Evolutionary conservation across 2,888 invertebrate species (phyloP).

Genomic region (Stegana nigrithorax): DNA sequence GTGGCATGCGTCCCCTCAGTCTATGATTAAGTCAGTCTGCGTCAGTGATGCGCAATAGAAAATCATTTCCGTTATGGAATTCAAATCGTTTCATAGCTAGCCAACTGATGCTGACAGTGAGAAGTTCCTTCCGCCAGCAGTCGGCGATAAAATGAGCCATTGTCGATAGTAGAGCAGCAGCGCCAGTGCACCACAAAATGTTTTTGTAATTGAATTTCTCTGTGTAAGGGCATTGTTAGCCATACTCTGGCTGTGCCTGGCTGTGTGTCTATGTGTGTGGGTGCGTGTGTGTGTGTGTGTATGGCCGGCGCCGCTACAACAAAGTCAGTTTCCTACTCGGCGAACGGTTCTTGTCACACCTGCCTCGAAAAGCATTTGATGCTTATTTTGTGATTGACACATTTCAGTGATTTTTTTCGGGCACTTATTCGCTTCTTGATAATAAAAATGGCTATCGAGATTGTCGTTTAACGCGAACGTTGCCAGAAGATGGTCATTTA

Average conservation of each 20-base stretch:
- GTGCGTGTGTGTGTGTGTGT: too few relatives aligned
- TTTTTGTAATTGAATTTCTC: constrained; percentile 53
- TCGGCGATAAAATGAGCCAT: background rate
- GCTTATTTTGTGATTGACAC: constrained; percentile 51
- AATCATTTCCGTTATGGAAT: constrained; percentile 50
- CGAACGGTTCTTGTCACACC: too few relatives aligned
- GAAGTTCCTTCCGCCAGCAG: constrained; percentile 33
- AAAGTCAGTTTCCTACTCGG: too few relatives aligned
- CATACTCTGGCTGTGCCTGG: too few relatives aligned
- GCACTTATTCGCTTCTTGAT: background rate
- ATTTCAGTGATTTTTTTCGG: constrained; percentile 18
- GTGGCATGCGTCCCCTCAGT: background rate
- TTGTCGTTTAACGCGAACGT: too few relatives aligned
- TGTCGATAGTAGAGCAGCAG: background rate
- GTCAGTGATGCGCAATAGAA: constrained; percentile 25
- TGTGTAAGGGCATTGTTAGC: too few relatives aligned
- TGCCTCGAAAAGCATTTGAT: too few relatives aligned
- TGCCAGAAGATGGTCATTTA: too few relatives aligned
- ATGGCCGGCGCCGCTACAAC: background rate
- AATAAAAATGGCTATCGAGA: too few relatives aligned
- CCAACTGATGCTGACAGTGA: constrained; percentile 37
- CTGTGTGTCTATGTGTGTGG: too few relatives aligned
- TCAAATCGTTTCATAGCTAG: constrained; percentile 35
- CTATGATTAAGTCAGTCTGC: constrained; percentile 15
- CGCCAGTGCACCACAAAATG: background rate